A percentile compares a stretch with the other conserved stretches of the same genome.
Evolutionary conservation across 2,888 invertebrate genomes (phyloP).

Genomic region (Imbricaverruca yamaguchii): DNA sequence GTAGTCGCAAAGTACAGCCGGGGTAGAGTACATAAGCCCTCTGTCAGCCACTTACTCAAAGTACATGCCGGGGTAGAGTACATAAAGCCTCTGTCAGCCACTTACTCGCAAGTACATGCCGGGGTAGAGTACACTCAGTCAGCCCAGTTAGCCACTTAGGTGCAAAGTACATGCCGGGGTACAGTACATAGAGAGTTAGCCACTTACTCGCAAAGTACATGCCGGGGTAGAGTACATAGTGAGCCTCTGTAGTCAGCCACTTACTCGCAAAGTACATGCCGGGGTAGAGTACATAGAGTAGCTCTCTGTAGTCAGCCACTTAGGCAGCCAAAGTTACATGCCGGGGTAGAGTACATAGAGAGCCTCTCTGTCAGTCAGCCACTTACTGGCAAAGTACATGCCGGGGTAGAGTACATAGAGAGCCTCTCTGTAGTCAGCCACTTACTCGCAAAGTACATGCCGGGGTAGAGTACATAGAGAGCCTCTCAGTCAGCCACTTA

Average conservation of each 20-base stretch:
- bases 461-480: too few species aligned
- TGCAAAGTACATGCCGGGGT: slow-evolving; percentile 76
- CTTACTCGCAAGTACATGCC: slow-evolving; percentile 82
- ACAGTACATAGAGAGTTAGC: slow-evolving; percentile 63
- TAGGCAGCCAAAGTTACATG: slow-evolving; percentile 68
- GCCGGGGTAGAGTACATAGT: slow-evolving; percentile 82
- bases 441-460: too few species aligned
- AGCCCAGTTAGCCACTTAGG: slow-evolving; percentile 61
- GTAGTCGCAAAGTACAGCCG: too few species aligned
- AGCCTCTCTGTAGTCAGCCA: too few species aligned
- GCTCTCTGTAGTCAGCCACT: slow-evolving; percentile 67
- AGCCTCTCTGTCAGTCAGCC: not conserved
- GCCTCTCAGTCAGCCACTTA: too few species aligned
- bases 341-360: too few species aligned
- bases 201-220: slow-evolving; percentile 75
- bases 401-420: too few species aligned
- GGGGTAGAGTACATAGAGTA: slow-evolving; percentile 80
- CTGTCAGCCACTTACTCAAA: not conserved
- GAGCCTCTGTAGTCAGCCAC: slow-evolving; percentile 66
- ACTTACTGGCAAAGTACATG: too few species aligned
- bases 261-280: slow-evolving; percentile 78
- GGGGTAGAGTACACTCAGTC: slow-evolving; percentile 81
- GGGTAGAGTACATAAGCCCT: not conserved
- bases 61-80: too few species aligned
- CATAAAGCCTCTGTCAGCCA: not conserved